A percentile compares a stretch with the other conserved stretches of the same genome.
Conservation (phyloP, 1,140 invertebrate species). For the Macrobrachium rosenbergii region DNA sequence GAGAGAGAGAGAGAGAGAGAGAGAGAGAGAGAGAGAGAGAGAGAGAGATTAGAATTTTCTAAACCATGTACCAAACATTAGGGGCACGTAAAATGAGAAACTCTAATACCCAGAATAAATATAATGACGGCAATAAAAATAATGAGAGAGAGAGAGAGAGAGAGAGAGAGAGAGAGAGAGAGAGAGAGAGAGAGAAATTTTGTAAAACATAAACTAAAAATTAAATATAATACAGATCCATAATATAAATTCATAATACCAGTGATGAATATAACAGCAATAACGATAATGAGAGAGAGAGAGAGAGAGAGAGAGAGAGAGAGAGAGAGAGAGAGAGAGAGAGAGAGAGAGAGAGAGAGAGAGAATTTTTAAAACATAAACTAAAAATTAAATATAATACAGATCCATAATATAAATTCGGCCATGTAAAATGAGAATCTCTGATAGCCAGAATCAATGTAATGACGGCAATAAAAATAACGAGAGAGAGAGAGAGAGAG, state of each 20-base stretch:
- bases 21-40: not conserved
- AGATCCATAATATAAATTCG: too few species aligned
- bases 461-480: too few species aligned
- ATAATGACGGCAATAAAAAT: not conserved
- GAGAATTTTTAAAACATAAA: too few species aligned
- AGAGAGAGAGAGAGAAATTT: not conserved
- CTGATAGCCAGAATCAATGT: not conserved
- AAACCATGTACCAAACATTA: not conserved
- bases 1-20: not conserved
- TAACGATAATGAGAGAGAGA: too few species aligned
- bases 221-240: not conserved
- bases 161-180: not conserved
- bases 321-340: conserved; percentile 24
- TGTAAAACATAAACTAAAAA: not conserved
- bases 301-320: conserved; percentile 27
- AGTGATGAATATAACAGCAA: too few species aligned
- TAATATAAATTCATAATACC: not conserved
- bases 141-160: not conserved
- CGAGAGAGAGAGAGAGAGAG: not conserved
- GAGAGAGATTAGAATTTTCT: too few species aligned
- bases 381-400: too few species aligned
- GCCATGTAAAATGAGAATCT: too few species aligned
- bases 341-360: conserved; percentile 30
- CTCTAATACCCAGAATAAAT: not conserved
- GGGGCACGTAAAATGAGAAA: not conserved